Evolutionary conservation across 2,113 vertebrate species (phyloP), one percentile per base, ranked within the genome.

Genomic region (Cinclus mexicanus): DNA sequence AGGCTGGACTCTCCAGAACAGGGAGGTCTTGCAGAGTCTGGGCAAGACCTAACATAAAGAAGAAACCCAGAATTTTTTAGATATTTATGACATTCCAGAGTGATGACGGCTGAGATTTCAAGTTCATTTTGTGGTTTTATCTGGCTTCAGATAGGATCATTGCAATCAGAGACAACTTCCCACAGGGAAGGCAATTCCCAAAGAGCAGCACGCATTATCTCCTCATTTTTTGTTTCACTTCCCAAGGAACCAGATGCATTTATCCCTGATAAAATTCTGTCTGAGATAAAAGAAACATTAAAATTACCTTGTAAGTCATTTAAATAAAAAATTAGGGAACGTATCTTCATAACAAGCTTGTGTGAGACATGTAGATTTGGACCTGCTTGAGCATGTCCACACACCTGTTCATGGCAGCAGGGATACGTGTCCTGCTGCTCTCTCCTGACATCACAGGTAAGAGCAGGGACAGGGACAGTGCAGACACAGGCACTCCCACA

Each of bases 381-480:
- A 14, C 10, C 28, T 67, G 42, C 33, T 31, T 49, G 39, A 64
- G 31, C 24, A 6, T 0, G 8, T 14, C 49, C 56, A 6, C 3
- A 2, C 4, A 2, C 21, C 25, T 6, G 53, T 3, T 9, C 1
- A 0, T 2, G 6, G 61, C 41, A 59, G 49, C 31, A 61, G n/a
- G n/a, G 28, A 25, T 24, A 1, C 0, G 3, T 20, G 25, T 63
- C 57, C 49, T 57, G 9, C 60, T 67, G 63, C 52, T 70, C 52
- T 50, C 39, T 8, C 57, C 56, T 87, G 35, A 44, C 22, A 79
- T 33, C 65, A 35, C 33, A 42, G 53, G 52, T 19, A 14, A 42
- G 19, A 47, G 35, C 31, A 68, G 61, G 15, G 2, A 18, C 23
- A 76, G 49, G 53, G 31, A 33, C 12, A 67, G 7, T 11, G 37